Evolutionary conservation across 2,797 vertebrate species (phyloP).

Genomic region (Odontamblyopus rebecca): DNA sequence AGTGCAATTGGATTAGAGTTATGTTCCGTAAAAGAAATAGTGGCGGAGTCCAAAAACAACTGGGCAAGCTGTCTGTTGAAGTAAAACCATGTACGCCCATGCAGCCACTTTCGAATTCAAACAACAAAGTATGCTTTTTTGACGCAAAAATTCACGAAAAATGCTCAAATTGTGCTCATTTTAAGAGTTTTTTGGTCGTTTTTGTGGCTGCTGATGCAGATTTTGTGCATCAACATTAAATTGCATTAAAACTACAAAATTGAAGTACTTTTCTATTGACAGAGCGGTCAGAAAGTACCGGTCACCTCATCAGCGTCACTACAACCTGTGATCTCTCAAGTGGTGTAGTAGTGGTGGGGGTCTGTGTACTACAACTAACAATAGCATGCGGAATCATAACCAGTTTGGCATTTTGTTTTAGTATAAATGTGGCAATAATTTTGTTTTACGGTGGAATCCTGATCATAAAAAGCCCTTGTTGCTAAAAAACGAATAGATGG

Average conservation of each 20-base stretch:
- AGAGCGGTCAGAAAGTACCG: constrained; percentile 45
- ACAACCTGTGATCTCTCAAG: constrained; percentile 52
- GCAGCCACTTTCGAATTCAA: not conserved
- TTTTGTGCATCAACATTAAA: too few relatives aligned
- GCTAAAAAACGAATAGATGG: not conserved
- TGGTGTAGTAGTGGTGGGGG: constrained; percentile 12
- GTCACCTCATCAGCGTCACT: constrained; percentile 57
- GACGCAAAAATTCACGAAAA: not conserved
- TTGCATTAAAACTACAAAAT: not conserved
- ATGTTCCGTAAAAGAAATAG: constrained; percentile 9
- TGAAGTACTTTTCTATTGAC: constrained; percentile 27
- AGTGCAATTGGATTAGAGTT: constrained; percentile 21
- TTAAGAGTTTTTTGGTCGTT: too few relatives aligned
- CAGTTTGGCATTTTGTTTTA: not conserved
- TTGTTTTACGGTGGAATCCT: not conserved
- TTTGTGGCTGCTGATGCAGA: too few relatives aligned
- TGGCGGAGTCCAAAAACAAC: not conserved
- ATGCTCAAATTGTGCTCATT: not conserved
- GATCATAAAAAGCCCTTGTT: not conserved
- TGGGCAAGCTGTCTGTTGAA: not conserved
- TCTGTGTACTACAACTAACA: constrained; percentile 9
- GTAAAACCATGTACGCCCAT: not conserved
- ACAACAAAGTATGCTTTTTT: not conserved
- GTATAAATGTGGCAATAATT: not conserved
- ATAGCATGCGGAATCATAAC: not conserved